Base-by-base conservation (phyloP, 1,140 invertebrate genomes). In the Drosophila setifemur region DNA sequence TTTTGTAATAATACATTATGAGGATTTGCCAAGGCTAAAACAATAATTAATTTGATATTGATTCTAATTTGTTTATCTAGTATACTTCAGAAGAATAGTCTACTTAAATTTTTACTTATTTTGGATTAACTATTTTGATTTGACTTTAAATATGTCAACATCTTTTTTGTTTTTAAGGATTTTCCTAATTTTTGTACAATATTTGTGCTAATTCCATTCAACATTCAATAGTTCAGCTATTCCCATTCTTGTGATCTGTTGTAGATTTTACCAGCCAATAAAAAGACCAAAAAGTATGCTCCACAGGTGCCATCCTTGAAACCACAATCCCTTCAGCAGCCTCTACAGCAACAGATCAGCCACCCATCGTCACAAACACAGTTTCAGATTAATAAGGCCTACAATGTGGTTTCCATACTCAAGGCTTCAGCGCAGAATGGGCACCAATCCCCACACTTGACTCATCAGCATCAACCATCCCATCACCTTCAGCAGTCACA, bases 191-290 rank as follows among this genome's bases (percentile, higher is more conserved):
- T 12, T 14, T 16, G 9, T 39, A 25, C 4, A 31, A 18, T 29
- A 7, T 3, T 5, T 11, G 14, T 54, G 9, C 7, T 29, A 25
- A 28, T n/a, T n/a, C n/a, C n/a, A n/a, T n/a, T n/a, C n/a, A 8
- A 45, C 61, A 39, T 37, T 37, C 11, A 35, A 68, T 21, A 31
- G 18, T 16, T 16, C 26, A 54, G 60, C 14, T 37, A 55, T 52
- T 16, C 45, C 48, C 44, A 49, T 18, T 63, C 50, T 77, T 79
- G 54, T 57, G 35, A 75, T 82, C 44, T 70, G 70, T 85, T 86
- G 66, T 86, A 83, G 78, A 86, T 86, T 64, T 78, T 83, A 37
- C 42, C 75, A 50, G 37, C 78, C 47, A 79, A 79, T 76, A 83
- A 83, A 86, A 86, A 86, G 43, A 53, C 52, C 16, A 73, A 79